Evolutionary conservation across 2,113 vertebrate genomes (phyloP), one percentile per base, ranked within the genome.

Genomic region (Urocitellus parryii): DNA sequence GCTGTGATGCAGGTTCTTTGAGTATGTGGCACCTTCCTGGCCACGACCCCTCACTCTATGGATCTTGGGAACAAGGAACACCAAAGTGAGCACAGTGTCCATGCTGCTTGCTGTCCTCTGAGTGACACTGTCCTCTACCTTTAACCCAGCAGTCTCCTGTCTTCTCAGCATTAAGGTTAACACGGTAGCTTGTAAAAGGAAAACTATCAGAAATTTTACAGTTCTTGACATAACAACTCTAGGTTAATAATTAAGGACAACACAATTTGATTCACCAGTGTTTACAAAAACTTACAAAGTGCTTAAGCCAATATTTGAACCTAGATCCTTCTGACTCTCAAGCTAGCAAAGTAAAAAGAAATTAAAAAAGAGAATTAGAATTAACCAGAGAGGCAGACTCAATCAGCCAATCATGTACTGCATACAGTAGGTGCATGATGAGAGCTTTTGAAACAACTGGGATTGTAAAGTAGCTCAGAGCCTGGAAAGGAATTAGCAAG

Each of bases 101-200:
- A 5, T 1, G 1, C 6, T 61, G 4, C 67, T 18, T 56, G 10
- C 42, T 73, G 1, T 22, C 4, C n/a, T 27, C 8, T n/a, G 42
- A 95, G 10, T 56, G 70, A 70, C 58, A 20, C 81, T 67, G 1
- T 51, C 61, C 14, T 84, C 79, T 67, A 34, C 61, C 48, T 56
- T 1, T 80, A 67, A 87, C 18, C 3, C 17, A 63, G 17, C 4
- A 80, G 4, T 77, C 45, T 94, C n/a, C 0, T 72, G 8, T 90
- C 58, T 85, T 68, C 81, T 5, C 4, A 34, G 17, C 58, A 92
- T 39, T 32, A 58, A 84, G 34, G 18, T 7, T 88, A 67, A 78
- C 53, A 42, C 83, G 9, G 51, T 37, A 53, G 12, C 45, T 65
- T 81, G 18, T 72, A 85, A 88, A 83, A 74, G 5, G 2, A 51